These are phyloP conservation scores for Meandrusa payeni DNA, from an alignment of 2,888 invertebrate genomes.

Conservation along the genomic window DNA sequence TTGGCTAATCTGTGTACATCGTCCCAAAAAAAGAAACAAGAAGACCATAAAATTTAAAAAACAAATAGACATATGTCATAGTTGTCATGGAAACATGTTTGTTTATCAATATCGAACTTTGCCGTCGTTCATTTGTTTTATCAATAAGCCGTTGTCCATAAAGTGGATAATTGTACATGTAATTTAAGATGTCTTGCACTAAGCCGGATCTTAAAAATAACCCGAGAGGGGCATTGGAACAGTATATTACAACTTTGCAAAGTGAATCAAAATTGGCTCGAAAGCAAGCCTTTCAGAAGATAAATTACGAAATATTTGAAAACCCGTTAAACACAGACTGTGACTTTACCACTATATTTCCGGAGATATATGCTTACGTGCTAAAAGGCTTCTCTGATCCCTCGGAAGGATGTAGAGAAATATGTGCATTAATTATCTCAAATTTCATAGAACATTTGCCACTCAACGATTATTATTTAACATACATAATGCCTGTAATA, in stretches of 20 bases:
- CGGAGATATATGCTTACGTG: conserved; percentile 63
- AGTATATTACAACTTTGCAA: conserved; percentile 67
- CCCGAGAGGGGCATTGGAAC: conserved; percentile 55
- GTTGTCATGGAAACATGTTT: conserved; percentile 62
- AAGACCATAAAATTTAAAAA: too few species aligned
- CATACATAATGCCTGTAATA: conserved; percentile 87
- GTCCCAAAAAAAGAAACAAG: too few species aligned
- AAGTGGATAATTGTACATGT: neutral
- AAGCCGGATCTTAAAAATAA: conserved; percentile 52
- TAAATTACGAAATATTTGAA: conserved; percentile 72
- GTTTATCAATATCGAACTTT: conserved; percentile 45
- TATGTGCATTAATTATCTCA: conserved; percentile 76
- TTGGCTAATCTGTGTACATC: too few species aligned
- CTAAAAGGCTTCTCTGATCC: conserved; percentile 75
- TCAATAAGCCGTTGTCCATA: conserved; percentile 6
- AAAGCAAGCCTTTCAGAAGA: conserved; percentile 77
- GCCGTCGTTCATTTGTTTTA: conserved; percentile 26
- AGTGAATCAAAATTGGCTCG: conserved; percentile 82
- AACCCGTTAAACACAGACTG: conserved; percentile 54
- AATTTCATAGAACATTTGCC: conserved; percentile 81
- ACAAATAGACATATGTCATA: conserved; percentile 19
- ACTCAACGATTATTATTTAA: conserved; percentile 86
- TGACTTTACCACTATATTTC: conserved; percentile 56
- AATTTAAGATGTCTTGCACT: conserved; percentile 45
- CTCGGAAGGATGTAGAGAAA: conserved; percentile 83